These are phyloP conservation scores for Motacilla alba DNA, from an alignment of 2,113 vertebrate genomes.

Conservation along the genomic window DNA sequence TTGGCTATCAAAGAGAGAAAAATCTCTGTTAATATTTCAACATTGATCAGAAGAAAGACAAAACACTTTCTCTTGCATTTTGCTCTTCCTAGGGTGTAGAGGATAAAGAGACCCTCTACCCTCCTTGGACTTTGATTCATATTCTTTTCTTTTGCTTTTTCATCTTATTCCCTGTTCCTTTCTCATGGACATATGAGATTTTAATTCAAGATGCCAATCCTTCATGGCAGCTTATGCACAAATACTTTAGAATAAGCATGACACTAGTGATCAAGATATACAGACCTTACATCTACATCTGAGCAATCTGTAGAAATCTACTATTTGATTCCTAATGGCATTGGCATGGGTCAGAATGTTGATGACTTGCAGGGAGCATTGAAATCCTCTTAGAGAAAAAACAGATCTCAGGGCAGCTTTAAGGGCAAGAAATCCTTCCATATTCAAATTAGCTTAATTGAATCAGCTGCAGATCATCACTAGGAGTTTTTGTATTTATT, in stretches of 20 bases:
- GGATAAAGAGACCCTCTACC: fast-evolving
- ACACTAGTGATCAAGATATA: background rate
- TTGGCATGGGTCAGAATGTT: background rate
- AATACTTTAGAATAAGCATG: background rate
- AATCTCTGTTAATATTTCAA: background rate
- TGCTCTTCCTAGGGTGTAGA: background rate
- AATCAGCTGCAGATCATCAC: background rate
- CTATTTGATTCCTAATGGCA: background rate
- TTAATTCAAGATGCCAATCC: background rate
- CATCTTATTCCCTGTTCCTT: background rate
- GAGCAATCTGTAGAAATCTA: background rate
- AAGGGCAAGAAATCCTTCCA: background rate
- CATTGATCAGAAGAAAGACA: background rate
- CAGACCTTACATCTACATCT: background rate
- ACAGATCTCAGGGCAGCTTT: background rate
- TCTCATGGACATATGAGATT: background rate
- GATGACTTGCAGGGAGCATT: background rate
- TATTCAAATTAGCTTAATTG: background rate
- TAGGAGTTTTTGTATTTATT: background rate
- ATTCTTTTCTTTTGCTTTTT: background rate
- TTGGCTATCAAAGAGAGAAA: background rate
- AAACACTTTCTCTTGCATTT: background rate
- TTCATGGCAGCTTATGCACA: background rate
- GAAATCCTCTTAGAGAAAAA: background rate
- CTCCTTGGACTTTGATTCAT: background rate